A percentile compares a stretch with the other conserved stretches of the same genome.
These are phyloP conservation scores for Pristiophorus japonicus DNA, from an alignment of 2,113 vertebrate genomes.

Conservation along the genomic window DNA sequence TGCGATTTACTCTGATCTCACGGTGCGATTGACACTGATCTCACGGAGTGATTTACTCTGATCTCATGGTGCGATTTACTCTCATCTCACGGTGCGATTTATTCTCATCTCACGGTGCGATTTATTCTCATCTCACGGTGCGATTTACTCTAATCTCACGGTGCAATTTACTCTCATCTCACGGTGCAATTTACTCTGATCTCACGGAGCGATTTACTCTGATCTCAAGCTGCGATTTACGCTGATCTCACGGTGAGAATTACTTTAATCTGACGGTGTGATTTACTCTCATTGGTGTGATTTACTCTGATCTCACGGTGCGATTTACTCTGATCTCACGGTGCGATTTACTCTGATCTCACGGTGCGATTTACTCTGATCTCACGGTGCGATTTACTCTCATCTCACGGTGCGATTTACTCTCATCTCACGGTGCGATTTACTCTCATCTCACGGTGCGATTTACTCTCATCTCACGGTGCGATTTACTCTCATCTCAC, in stretches of 20 bases:
- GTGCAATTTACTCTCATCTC: not conserved
- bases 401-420: not conserved
- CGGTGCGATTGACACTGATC: not conserved
- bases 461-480: no score
- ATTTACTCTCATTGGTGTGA: not conserved
- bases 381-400: not conserved
- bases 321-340: not conserved
- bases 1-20: not conserved
- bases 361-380: not conserved
- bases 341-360: not conserved
- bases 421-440: not conserved
- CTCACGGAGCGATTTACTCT: not conserved
- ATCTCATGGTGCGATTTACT: not conserved
- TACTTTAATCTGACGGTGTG: not conserved
- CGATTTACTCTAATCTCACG: not conserved
- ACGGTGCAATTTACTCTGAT: not conserved
- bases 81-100: not conserved
- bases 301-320: not conserved
- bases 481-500: not conserved
- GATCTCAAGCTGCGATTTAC: not conserved
- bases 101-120: not conserved
- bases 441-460: not conserved
- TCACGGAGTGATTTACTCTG: not conserved
- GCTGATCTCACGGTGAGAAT: not conserved
- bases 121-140: not conserved